Percentiles rank a stretch among this genome's conserved stretches.
phyloP scores from a whole-genome alignment of 1,140 invertebrate genomes.

The Metopolophium dirhodum region DNA sequence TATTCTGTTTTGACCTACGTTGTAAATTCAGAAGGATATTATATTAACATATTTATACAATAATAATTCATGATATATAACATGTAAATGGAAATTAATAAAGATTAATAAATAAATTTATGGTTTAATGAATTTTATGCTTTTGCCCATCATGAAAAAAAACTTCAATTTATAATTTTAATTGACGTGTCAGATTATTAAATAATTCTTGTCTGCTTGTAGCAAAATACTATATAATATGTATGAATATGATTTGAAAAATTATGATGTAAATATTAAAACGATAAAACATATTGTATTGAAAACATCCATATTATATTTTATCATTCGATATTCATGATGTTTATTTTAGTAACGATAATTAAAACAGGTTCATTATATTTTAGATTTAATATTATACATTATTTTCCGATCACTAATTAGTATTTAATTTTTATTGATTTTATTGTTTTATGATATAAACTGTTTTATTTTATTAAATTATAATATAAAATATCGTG shows the following conservation, averaged over 20 bases:
- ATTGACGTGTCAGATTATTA: neutral
- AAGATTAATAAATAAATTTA: neutral
- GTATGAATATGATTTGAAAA: neutral
- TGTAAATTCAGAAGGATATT: neutral
- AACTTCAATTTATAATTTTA: neutral
- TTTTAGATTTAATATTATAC: neutral
- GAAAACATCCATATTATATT: neutral
- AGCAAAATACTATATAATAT: neutral
- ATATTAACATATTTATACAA: conserved; percentile 10
- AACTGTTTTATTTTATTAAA: neutral
- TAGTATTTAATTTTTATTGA: neutral
- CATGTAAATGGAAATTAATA: neutral
- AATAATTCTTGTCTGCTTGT: neutral
- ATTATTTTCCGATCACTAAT: neutral
- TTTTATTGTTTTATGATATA: neutral
- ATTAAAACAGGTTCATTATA: neutral
- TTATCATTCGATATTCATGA: neutral
- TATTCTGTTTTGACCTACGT: neutral
- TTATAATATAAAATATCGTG: neutral
- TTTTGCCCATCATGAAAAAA: neutral
- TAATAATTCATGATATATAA: neutral
- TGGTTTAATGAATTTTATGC: neutral
- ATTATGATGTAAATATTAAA: neutral
- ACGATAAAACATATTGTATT: neutral
- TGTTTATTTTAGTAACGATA: neutral